Percentiles rank a stretch among this genome's conserved stretches.
Evolutionary conservation across 2,797 vertebrate genomes (phyloP).

Genomic region (Amblyraja radiata): DNA sequence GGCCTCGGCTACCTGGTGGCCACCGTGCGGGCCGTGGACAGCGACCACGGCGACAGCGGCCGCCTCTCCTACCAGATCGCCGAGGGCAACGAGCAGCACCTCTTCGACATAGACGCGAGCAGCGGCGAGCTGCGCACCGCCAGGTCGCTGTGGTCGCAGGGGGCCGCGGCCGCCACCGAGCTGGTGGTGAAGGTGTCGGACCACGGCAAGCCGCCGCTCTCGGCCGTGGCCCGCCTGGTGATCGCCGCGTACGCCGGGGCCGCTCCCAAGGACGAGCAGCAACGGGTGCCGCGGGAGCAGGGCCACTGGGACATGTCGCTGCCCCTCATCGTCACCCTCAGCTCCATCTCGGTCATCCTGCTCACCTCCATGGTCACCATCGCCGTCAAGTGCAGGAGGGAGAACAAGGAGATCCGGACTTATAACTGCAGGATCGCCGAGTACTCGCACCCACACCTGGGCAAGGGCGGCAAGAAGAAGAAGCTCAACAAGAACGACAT

Average conservation of each 20-base stretch:
- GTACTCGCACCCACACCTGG: slow-evolving; percentile 93
- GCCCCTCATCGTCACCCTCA: slow-evolving; percentile 90
- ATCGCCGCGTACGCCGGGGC: slow-evolving; percentile 82
- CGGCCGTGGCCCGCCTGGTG: slow-evolving; percentile 84
- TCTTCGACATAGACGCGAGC: slow-evolving; percentile 89
- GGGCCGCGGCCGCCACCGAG: slow-evolving; percentile 75
- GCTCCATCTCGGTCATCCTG: slow-evolving; percentile 92
- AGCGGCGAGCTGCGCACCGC: slow-evolving; percentile 89
- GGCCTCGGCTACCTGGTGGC: slow-evolving; percentile 91
- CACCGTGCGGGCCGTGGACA: slow-evolving; percentile 87
- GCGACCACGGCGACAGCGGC: slow-evolving; percentile 95
- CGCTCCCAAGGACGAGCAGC: slow-evolving; percentile 79
- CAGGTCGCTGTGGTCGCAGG: slow-evolving; percentile 91
- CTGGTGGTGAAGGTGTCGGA: slow-evolving; percentile 91
- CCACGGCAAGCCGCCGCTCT: slow-evolving; percentile 89
- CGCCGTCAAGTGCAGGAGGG: slow-evolving; percentile 91
- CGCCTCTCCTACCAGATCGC: slow-evolving; percentile 94
- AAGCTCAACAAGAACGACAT: slow-evolving; percentile 99
- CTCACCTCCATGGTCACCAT: slow-evolving; percentile 97
- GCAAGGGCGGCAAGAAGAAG: slow-evolving; percentile 88
- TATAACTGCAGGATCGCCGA: slow-evolving; percentile 98
- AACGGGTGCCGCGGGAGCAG: slow-evolving; percentile 77
- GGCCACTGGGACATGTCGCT: slow-evolving; percentile 94
- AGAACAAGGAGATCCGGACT: slow-evolving; percentile 98
- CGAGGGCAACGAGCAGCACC: slow-evolving; percentile 89